Conservation (phyloP, 2,113 vertebrate species). For the Diadophis punctatus region DNA sequence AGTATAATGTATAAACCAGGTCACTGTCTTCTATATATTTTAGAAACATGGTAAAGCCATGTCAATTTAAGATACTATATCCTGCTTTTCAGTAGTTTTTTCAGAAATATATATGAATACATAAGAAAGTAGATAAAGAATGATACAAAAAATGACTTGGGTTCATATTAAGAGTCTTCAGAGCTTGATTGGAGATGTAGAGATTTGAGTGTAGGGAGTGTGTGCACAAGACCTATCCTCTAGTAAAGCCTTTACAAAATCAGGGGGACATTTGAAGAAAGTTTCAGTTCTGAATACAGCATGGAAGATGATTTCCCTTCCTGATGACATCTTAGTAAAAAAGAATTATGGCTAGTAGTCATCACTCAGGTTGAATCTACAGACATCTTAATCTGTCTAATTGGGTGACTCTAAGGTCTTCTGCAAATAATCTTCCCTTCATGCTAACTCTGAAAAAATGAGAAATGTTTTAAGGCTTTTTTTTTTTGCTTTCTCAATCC, state of each 20-base stretch:
- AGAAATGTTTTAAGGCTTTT: background rate
- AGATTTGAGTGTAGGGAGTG: background rate
- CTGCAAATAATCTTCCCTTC: background rate
- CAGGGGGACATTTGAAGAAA: background rate
- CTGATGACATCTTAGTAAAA: background rate
- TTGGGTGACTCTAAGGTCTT: background rate
- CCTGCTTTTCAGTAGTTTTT: background rate
- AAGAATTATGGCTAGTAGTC: background rate
- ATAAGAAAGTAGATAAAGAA: background rate
- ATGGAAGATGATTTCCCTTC: background rate
- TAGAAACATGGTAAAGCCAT: background rate
- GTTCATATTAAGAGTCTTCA: background rate
- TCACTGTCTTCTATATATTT: background rate
- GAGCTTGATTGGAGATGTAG: background rate
- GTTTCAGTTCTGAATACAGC: background rate
- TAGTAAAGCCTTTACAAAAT: background rate
- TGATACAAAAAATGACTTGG: background rate
- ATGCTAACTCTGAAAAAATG: background rate
- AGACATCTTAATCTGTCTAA: background rate
- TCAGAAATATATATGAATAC: background rate
- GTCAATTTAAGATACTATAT: background rate
- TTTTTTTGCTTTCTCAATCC: background rate
- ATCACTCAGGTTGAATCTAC: background rate
- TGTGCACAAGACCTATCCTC: background rate
- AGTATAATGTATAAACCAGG: background rate